These are phyloP conservation scores for Cynodonichthys magdalenae DNA, from an alignment of 2,797 vertebrate species.

Conservation along the genomic window DNA sequence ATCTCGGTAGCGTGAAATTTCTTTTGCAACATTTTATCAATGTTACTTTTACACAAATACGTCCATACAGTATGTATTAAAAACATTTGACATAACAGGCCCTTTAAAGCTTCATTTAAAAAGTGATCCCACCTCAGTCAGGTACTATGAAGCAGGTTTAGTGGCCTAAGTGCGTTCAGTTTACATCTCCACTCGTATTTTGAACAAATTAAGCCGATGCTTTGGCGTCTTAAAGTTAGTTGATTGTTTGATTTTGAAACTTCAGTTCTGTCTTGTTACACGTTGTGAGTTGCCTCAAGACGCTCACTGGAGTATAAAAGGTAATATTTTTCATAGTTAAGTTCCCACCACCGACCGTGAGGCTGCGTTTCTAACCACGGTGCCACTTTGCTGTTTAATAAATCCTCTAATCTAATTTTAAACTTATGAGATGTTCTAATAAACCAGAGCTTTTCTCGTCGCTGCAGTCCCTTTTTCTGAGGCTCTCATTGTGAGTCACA, in stretches of 20 bases:
- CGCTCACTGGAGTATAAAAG: constrained; percentile 5
- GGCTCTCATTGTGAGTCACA: constrained; percentile 32
- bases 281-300: constrained; percentile 1
- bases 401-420: constrained; percentile 18
- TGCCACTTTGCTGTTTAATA: constrained; percentile 18
- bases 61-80: too few species aligned
- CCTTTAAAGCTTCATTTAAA: too few species aligned
- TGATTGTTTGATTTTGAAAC: neutral
- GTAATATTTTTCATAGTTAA: constrained; percentile 1
- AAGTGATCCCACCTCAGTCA: too few species aligned
- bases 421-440: constrained; percentile 25
- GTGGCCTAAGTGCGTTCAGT: too few species aligned
- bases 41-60: too few species aligned
- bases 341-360: constrained; percentile 3
- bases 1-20: too few species aligned
- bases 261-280: neutral
- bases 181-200: too few species aligned
- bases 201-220: too few species aligned
- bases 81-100: too few species aligned
- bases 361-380: constrained; percentile 4
- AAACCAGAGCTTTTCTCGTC: constrained; percentile 14
- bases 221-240: too few species aligned
- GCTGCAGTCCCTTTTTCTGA: constrained; percentile 16
- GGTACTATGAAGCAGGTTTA: too few species aligned
- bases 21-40: too few species aligned